These are phyloP conservation scores for Adrianichthys oophorus DNA, from an alignment of 2,797 vertebrate genomes.

Conservation along the genomic window DNA sequence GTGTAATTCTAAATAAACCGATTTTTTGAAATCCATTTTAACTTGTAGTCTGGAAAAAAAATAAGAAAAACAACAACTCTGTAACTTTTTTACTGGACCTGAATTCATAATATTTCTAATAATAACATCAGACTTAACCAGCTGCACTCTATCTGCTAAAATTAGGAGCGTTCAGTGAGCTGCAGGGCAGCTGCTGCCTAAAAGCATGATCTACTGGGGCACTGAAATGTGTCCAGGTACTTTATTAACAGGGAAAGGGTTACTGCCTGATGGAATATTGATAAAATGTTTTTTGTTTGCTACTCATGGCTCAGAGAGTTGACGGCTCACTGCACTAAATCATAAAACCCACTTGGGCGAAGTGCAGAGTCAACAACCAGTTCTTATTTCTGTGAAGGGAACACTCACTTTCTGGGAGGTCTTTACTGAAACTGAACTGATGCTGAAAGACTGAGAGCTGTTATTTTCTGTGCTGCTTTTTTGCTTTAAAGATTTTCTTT, in stretches of 20 bases:
- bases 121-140: constrained; percentile 13
- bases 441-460: constrained; percentile 39
- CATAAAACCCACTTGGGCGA: constrained; percentile 71
- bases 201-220: constrained; percentile 40
- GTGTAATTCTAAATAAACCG: too few species aligned
- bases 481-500: not conserved
- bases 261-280: constrained; percentile 75
- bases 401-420: constrained; percentile 49
- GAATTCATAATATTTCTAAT: not conserved
- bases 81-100: not conserved
- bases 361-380: constrained; percentile 71
- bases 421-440: constrained; percentile 52
- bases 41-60: too few species aligned
- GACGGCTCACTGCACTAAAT: constrained; percentile 76
- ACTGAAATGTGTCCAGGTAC: constrained; percentile 49
- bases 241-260: constrained; percentile 69
- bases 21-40: too few species aligned
- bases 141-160: constrained; percentile 55
- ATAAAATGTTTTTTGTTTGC: constrained; percentile 77
- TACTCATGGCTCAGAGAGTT: constrained; percentile 71
- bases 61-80: not conserved
- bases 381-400: constrained; percentile 56
- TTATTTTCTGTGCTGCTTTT: constrained; percentile 15
- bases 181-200: constrained; percentile 38
- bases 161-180: constrained; percentile 41